Percentiles rank a stretch among this genome's conserved stretches.
Evolutionary conservation across 2,888 invertebrate genomes (phyloP).

Genomic region (Acanthacorydalis orientalis): DNA sequence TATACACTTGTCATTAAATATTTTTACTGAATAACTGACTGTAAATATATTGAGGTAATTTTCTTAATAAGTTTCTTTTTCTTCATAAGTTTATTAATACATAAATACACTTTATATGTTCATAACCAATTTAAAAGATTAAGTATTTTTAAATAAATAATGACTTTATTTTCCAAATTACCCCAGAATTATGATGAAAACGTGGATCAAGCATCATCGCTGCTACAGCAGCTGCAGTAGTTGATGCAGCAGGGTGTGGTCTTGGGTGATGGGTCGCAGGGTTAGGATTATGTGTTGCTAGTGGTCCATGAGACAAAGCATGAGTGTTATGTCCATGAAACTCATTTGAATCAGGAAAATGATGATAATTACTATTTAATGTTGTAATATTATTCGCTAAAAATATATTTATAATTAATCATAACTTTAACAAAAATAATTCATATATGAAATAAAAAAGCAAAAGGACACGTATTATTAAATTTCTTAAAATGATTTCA

Average conservation of each 20-base stretch:
- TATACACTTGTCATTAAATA: too few relatives aligned
- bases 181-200: slow-evolving; percentile 28
- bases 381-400: slow-evolving; percentile 17
- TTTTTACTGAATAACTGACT: too few relatives aligned
- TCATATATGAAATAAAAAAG: too few relatives aligned
- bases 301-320: slow-evolving; percentile 11
- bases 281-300: slow-evolving; percentile 20
- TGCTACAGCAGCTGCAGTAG: slow-evolving; percentile 28
- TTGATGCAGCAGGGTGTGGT: slow-evolving; percentile 23
- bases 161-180: slow-evolving; percentile 14
- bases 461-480: background rate
- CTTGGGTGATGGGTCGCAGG: slow-evolving; percentile 21
- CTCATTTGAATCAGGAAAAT: slow-evolving; percentile 24
- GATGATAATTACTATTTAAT: slow-evolving; percentile 24
- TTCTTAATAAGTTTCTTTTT: too few relatives aligned
- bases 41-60: too few relatives aligned
- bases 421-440: background rate
- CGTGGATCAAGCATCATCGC: slow-evolving; percentile 32
- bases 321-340: slow-evolving; percentile 11
- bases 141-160: background rate
- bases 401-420: background rate
- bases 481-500: background rate
- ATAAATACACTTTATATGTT: too few relatives aligned
- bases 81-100: too few relatives aligned
- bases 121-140: too few relatives aligned